phyloP scores from a whole-genome alignment of 2,888 invertebrate genomes.

The Ferrisia virgata region DNA sequence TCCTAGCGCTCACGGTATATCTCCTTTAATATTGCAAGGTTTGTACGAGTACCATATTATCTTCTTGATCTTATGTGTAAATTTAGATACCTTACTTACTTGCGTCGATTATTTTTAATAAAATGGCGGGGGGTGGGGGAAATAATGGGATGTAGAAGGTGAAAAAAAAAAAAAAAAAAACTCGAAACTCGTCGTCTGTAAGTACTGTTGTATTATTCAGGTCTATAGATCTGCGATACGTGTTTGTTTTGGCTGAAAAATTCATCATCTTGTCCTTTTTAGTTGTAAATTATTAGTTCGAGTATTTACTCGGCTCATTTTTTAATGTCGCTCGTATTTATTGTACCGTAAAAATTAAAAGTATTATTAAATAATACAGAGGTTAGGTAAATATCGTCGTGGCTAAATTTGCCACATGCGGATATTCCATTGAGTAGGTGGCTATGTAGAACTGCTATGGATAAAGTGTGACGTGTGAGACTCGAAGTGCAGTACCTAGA shows the following conservation, averaged over 20 bases:
- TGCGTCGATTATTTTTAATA: too few relatives aligned
- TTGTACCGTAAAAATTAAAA: conserved; percentile 22
- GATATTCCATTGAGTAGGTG: not conserved
- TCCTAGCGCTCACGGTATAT: conserved; percentile 40
- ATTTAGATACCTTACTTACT: too few relatives aligned
- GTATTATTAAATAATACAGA: conserved; percentile 23
- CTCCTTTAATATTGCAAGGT: conserved; percentile 43
- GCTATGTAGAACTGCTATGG: not conserved
- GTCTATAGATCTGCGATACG: not conserved
- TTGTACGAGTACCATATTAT: not conserved
- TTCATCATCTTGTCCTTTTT: not conserved
- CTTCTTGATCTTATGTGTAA: not conserved
- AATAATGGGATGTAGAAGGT: too few relatives aligned
- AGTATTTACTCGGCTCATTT: conserved; percentile 19
- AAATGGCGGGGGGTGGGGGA: too few relatives aligned
- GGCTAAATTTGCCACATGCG: not conserved
- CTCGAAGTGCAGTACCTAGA: too few relatives aligned
- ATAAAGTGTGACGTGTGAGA: too few relatives aligned
- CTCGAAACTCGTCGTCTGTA: too few relatives aligned
- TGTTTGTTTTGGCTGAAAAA: conserved; percentile 30
- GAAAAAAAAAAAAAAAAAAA: too few relatives aligned
- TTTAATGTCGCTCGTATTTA: conserved; percentile 24
- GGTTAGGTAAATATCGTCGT: not conserved
- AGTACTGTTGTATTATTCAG: too few relatives aligned
- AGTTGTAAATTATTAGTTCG: not conserved